Conservation (phyloP, 2,888 invertebrate genomes). For the Gisinianus flammeolus region DNA sequence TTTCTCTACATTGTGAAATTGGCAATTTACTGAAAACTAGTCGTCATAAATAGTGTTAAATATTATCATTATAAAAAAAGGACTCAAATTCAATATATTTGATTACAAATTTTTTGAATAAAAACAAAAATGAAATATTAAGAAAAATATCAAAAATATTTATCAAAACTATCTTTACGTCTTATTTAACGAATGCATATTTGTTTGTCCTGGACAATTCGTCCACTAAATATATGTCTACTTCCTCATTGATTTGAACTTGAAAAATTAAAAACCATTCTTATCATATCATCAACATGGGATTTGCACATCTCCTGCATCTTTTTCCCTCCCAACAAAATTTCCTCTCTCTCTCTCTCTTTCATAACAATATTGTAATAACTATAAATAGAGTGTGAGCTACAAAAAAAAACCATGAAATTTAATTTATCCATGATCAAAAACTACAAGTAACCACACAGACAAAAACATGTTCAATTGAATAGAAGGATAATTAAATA, state of each 20-base stretch:
- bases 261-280: too few relatives aligned
- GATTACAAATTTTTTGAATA: constrained; percentile 13
- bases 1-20: constrained; percentile 10
- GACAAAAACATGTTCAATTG: neutral
- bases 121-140: constrained; percentile 8
- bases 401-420: neutral
- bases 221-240: neutral
- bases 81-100: constrained; percentile 15
- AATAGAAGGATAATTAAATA: neutral
- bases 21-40: constrained; percentile 24
- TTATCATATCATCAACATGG: too few relatives aligned
- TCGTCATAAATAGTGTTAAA: constrained; percentile 13
- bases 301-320: neutral
- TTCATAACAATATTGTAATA: too few relatives aligned
- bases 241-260: neutral
- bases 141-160: constrained; percentile 2
- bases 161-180: neutral
- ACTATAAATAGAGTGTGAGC: neutral
- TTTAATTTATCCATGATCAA: neutral
- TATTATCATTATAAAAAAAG: constrained; percentile 12
- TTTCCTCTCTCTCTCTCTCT: neutral
- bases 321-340: too few relatives aligned
- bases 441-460: too few relatives aligned
- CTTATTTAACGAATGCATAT: neutral
- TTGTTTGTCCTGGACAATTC: neutral